These are phyloP conservation scores for Stigmatopora nigra DNA, from an alignment of 2,113 vertebrate species.

Conservation along the genomic window DNA sequence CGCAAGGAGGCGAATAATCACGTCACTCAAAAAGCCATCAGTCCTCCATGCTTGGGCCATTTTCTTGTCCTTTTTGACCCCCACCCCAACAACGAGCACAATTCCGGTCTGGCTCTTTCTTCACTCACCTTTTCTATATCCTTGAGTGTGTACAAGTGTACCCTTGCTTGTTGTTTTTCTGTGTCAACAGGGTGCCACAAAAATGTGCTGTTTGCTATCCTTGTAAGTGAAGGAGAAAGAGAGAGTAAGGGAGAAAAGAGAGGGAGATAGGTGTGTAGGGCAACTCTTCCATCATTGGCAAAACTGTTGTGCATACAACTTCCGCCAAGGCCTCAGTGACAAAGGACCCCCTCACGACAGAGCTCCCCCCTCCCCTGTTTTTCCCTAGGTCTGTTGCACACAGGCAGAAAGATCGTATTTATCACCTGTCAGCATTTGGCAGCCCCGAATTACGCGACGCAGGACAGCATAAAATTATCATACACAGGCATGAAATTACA, in stretches of 20 bases:
- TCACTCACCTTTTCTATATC: conserved; percentile 36
- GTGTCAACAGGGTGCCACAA: conserved; percentile 36
- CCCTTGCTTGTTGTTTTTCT: conserved; percentile 45
- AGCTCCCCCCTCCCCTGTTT: conserved; percentile 48
- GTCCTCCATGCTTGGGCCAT: conserved; percentile 62
- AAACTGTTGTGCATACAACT: conserved; percentile 52
- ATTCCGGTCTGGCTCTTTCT: conserved; percentile 2
- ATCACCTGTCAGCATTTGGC: conserved; percentile 99
- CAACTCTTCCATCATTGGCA: conserved; percentile 69
- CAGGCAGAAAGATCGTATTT: conserved; percentile 97
- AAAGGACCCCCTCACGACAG: conserved; percentile 27
- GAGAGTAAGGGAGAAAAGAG: conserved; percentile 45
- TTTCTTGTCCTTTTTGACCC: conserved; percentile 37
- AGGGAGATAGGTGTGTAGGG: conserved; percentile 51
- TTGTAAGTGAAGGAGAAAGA: conserved; percentile 50
- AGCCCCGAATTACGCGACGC: conserved; percentile 99
- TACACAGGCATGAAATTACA: conserved; percentile 99
- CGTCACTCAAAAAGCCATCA: conserved; percentile 66
- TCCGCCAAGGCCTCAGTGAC: conserved; percentile 62
- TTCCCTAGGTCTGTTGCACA: conserved; percentile 78
- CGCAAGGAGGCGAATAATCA: conserved; percentile 63
- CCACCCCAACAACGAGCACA: background rate
- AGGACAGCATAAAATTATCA: conserved; percentile 99
- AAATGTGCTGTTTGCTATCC: conserved; percentile 48
- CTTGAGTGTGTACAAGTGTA: conserved; percentile 44